Conservation (phyloP, 2,113 vertebrate genomes). For the Entelurus aequoreus region DNA sequence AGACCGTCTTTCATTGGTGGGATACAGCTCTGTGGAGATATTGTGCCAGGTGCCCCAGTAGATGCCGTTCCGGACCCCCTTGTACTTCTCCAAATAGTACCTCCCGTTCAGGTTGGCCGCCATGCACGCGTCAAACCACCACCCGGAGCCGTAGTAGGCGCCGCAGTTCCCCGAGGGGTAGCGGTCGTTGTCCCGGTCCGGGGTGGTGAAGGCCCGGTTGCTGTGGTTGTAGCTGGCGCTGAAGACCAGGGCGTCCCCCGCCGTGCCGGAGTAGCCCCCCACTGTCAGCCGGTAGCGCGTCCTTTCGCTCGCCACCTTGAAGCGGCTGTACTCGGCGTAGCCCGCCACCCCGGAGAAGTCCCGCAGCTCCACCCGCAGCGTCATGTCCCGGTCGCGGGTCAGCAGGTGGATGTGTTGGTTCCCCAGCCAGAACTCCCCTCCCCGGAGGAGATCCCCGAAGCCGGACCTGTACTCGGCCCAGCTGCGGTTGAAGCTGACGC, state of each 20-base stretch:
- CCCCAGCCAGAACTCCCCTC: constrained; percentile 89
- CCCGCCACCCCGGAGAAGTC: constrained; percentile 78
- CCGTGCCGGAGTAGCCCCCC: constrained; percentile 70
- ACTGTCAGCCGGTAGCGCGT: constrained; percentile 82
- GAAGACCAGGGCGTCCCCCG: constrained; percentile 79
- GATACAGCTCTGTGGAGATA: constrained; percentile 64
- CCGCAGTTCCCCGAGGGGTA: constrained; percentile 91
- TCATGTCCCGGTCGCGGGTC: constrained; percentile 84
- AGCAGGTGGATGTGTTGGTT: constrained; percentile 88
- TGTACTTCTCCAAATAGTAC: constrained; percentile 86
- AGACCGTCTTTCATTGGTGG: constrained; percentile 76
- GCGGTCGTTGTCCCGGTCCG: constrained; percentile 86
- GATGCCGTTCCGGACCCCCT: constrained; percentile 89
- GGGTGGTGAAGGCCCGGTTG: constrained; percentile 87
- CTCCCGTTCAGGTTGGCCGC: constrained; percentile 94
- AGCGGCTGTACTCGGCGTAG: constrained; percentile 82
- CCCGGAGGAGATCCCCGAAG: constrained; percentile 78
- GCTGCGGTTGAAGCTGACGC: constrained; percentile 83
- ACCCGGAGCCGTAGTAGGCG: constrained; percentile 89
- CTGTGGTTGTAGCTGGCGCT: constrained; percentile 81
- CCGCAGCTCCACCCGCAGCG: constrained; percentile 87
- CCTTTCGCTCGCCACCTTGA: constrained; percentile 85
- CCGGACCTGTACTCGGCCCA: constrained; percentile 89
- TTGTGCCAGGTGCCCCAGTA: constrained; percentile 94
- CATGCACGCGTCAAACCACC: constrained; percentile 97